Evolutionary conservation across 2,113 vertebrate genomes (phyloP), one percentile per base, ranked within the genome.

Genomic region (Emydura subglobosa): DNA sequence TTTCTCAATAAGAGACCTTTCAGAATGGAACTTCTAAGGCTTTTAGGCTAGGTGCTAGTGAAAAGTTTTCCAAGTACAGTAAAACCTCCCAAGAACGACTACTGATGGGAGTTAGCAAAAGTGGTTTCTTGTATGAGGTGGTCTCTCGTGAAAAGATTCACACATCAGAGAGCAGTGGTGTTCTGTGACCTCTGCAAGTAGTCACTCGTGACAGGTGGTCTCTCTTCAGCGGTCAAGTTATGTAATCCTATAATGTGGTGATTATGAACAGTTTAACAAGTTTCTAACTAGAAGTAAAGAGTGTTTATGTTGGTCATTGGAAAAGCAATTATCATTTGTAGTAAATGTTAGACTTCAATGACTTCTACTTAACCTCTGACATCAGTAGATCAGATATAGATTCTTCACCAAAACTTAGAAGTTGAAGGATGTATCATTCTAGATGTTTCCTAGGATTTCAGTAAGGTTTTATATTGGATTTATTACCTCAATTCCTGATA

Each of bases 11-110:
- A 68, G 1, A 76, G 22, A 76, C 24, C 0, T 7, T 42, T 7
- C 72, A 4, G 1, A 29, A 4, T 0, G 0, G 53, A 24, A 47
- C 47, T 1, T 78, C 9, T 1, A 4, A 24, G 51, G 6, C 0
- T 1, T 0, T 5, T 19, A 74, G 17, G 14, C 42, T n/a, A 21
- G 6, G 34, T 12, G 0, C 61, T 31, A 79, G 42, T 3, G 19
- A 57, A 44, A 91, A 51, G 4, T 21, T 2, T 5, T 8, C 3
- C 42, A 7, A 5, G 14, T 51, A 72, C 19, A 21, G n/a, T 39
- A 72, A 39, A 72, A 72, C n/a, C 65, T 72, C 9, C 65, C 65
- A 72, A 72, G n/a, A 72, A n/a, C 17, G 21, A 39, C 19, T 2
- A 22, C 3, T 19, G 17, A 72, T 72, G n/a, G 34, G 19, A 72